phyloP scores from a whole-genome alignment of 2,888 invertebrate species.

The Leptinotarsa tumamoca region DNA sequence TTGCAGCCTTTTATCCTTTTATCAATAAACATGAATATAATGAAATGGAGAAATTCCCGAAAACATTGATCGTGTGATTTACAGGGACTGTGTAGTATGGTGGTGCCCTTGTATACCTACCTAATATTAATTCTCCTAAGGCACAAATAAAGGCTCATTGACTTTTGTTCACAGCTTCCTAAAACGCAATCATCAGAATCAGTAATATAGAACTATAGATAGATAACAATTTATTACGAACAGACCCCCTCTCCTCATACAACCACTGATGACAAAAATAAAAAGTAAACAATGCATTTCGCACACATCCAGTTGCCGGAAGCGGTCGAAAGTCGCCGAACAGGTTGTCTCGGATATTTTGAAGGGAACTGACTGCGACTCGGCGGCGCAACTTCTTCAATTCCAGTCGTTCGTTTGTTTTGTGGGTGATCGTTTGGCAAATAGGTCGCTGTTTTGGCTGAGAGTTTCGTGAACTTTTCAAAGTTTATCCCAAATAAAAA shows the following conservation, averaged over 20 bases:
- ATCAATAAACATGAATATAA: too few relatives aligned
- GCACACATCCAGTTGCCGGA: conserved; percentile 23
- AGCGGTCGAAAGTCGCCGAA: conserved; percentile 38
- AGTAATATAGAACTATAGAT: not conserved
- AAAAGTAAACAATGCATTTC: conserved; percentile 22
- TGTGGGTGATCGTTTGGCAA: conserved; percentile 16
- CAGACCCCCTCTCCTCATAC: not conserved
- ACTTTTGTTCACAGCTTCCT: too few relatives aligned
- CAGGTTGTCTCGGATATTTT: conserved; percentile 43
- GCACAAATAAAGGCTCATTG: too few relatives aligned
- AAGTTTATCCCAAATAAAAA: conserved; percentile 37
- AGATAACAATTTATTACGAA: not conserved
- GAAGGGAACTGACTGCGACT: conserved; percentile 36
- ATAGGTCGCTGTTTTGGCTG: conserved; percentile 15
- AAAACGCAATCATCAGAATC: too few relatives aligned
- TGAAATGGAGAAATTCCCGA: too few relatives aligned
- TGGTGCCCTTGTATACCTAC: too few relatives aligned
- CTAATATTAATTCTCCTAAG: too few relatives aligned
- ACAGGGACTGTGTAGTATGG: too few relatives aligned
- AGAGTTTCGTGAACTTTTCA: conserved; percentile 49
- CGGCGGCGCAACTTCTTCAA: conserved; percentile 36
- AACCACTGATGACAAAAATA: not conserved
- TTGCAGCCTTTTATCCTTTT: too few relatives aligned
- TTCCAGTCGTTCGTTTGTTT: conserved; percentile 41
- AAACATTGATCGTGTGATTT: too few relatives aligned